Percentiles rank a stretch among this genome's conserved stretches.
Conservation (phyloP, 2,113 vertebrate species). For the Hirundichthys speculiger region DNA sequence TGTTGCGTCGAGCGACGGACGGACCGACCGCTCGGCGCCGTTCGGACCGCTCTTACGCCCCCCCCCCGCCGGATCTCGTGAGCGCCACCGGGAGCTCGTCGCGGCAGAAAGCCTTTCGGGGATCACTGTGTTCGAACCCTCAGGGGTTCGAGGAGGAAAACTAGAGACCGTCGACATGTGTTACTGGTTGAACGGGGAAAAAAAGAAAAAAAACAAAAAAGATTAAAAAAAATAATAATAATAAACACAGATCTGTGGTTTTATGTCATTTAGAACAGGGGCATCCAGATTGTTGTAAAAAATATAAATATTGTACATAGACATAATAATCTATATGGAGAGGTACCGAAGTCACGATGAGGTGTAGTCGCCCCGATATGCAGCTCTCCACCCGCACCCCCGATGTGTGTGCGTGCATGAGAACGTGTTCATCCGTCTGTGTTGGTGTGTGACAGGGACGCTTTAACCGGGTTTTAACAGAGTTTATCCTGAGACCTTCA, state of each 20-base stretch:
- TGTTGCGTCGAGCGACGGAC: conserved; percentile 47
- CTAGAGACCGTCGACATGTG: conserved; percentile 82
- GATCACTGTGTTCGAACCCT: conserved; percentile 89
- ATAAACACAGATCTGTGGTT: conserved; percentile 70
- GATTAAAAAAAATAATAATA: no score
- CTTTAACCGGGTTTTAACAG: conserved; percentile 32
- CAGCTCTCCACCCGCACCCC: conserved; percentile 94
- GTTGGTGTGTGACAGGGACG: conserved; percentile 47
- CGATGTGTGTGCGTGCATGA: conserved; percentile 57
- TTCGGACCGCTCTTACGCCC: conserved; percentile 24
- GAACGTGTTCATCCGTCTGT: conserved; percentile 57
- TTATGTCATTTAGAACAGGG: conserved; percentile 52
- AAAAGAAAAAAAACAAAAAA: no score
- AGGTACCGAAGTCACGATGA: conserved; percentile 81
- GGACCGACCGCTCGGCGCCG: conserved; percentile 17
- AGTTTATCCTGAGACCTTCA: conserved; percentile 28
- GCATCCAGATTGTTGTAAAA: conserved; percentile 75
- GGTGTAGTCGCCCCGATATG: conserved; percentile 85
- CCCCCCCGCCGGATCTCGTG: conserved; percentile 14
- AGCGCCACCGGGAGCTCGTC: conserved; percentile 36
- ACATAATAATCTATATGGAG: conserved; percentile 92
- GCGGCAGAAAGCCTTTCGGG: conserved; percentile 58
- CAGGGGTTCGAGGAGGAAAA: conserved; percentile 82
- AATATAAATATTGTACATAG: conserved; percentile 86
- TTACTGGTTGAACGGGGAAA: no score